Conservation (phyloP, 2,797 vertebrate species). For the Podargus strigoides region DNA sequence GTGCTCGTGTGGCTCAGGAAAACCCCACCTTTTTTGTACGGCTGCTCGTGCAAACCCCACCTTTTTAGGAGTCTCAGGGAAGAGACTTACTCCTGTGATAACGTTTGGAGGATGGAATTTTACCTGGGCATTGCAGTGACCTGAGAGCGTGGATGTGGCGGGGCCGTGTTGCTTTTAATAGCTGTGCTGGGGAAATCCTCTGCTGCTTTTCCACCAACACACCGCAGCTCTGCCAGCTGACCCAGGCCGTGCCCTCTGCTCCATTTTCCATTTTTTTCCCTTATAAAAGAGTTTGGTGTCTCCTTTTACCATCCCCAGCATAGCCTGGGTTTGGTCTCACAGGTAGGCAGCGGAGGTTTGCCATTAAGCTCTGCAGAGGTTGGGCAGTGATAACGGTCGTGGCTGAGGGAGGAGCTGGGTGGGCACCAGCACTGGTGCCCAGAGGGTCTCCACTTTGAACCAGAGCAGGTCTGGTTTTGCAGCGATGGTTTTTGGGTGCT, state of each 20-base stretch:
- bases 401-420: background rate
- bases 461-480: background rate
- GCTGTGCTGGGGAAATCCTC: background rate
- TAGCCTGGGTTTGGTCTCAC: background rate
- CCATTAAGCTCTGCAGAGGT: background rate
- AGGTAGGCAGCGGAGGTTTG: background rate
- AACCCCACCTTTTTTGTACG: no score
- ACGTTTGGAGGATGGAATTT: background rate
- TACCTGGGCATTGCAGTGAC: background rate
- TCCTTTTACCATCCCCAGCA: rapidly evolving
- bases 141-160: background rate
- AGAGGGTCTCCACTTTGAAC: background rate
- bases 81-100: background rate
- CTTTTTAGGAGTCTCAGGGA: background rate
- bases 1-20: no score
- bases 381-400: background rate
- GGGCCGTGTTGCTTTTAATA: background rate
- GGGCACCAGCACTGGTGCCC: background rate
- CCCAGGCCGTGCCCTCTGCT: background rate
- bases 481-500: background rate
- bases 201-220: background rate
- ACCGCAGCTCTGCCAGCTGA: background rate
- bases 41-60: rapidly evolving
- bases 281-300: background rate
- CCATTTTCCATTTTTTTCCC: background rate